Evolutionary conservation across 1,140 invertebrate genomes (phyloP).

Genomic region (Hyphantria cunea): DNA sequence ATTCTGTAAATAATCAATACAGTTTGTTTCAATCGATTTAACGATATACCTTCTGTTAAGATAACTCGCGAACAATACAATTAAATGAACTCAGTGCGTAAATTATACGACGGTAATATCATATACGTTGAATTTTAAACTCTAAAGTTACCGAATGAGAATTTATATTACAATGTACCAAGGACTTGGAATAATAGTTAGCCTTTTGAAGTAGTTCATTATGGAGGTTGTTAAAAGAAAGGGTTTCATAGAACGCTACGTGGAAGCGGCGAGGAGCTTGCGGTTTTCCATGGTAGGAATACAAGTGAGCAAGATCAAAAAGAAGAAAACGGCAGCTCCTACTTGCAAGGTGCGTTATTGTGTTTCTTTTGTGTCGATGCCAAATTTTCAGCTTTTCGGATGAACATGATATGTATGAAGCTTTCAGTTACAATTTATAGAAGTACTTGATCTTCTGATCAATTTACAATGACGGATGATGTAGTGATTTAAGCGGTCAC

Average conservation of each 20-base stretch:
- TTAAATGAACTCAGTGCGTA: not conserved
- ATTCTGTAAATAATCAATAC: constrained; percentile 2
- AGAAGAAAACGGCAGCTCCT: constrained; percentile 36
- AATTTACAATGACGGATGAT: too few species aligned
- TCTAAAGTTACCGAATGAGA: not conserved
- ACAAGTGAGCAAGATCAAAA: constrained; percentile 35
- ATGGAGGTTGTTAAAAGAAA: not conserved
- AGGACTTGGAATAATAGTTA: not conserved
- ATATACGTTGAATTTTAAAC: too few species aligned
- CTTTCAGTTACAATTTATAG: too few species aligned
- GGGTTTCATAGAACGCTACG: constrained; percentile 32
- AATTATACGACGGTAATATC: not conserved
- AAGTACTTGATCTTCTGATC: too few species aligned
- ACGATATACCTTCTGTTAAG: not conserved
- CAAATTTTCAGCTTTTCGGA: too few species aligned
- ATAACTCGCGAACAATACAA: not conserved
- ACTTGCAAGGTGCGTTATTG: constrained; percentile 45
- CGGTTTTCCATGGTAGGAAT: constrained; percentile 49
- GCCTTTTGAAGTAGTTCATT: not conserved
- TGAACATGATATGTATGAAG: too few species aligned
- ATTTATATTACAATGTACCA: not conserved
- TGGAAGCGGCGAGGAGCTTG: constrained; percentile 27
- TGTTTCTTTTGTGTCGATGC: too few species aligned
- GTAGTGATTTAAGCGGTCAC: too few species aligned
- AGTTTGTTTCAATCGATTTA: not conserved